These are phyloP conservation scores for Macrosteles quadrilineatus DNA, from an alignment of 1,140 invertebrate species.

Conservation along the genomic window DNA sequence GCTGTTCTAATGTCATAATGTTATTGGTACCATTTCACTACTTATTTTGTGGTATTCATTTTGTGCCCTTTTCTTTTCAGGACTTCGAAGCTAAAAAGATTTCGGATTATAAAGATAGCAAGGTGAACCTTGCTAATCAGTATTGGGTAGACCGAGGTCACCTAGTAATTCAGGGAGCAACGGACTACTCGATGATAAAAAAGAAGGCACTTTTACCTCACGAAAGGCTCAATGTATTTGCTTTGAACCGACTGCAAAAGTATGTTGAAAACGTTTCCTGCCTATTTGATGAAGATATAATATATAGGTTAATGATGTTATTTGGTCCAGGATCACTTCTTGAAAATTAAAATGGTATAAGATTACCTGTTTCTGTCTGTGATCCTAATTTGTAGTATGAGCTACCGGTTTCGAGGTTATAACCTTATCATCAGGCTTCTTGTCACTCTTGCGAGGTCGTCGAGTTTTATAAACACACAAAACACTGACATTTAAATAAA, in stretches of 20 bases:
- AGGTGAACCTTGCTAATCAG: conserved; percentile 62
- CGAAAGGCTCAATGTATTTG: conserved; percentile 65
- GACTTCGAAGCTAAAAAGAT: conserved; percentile 53
- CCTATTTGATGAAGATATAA: too few relatives aligned
- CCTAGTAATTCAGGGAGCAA: conserved; percentile 67
- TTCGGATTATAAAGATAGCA: conserved; percentile 62
- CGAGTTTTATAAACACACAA: too few relatives aligned
- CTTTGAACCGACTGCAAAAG: conserved; percentile 67
- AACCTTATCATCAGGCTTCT: too few relatives aligned
- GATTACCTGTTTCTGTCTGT: too few relatives aligned
- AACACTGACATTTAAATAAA: too few relatives aligned
- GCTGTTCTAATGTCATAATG: conserved; percentile 35
- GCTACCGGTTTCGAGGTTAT: too few relatives aligned
- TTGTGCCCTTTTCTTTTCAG: conserved; percentile 50
- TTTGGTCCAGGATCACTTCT: too few relatives aligned
- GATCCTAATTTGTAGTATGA: too few relatives aligned
- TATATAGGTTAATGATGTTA: too few relatives aligned
- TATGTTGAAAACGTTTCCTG: conserved; percentile 52
- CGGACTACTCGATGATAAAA: conserved; percentile 61
- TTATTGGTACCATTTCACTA: conserved; percentile 31
- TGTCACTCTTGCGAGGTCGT: too few relatives aligned
- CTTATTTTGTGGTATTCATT: too few relatives aligned
- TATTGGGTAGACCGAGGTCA: conserved; percentile 74
- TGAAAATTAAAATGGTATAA: too few relatives aligned
- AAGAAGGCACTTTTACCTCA: conserved; percentile 54